Conservation (phyloP, 2,888 invertebrate species). For the Incurvaria masculella region DNA sequence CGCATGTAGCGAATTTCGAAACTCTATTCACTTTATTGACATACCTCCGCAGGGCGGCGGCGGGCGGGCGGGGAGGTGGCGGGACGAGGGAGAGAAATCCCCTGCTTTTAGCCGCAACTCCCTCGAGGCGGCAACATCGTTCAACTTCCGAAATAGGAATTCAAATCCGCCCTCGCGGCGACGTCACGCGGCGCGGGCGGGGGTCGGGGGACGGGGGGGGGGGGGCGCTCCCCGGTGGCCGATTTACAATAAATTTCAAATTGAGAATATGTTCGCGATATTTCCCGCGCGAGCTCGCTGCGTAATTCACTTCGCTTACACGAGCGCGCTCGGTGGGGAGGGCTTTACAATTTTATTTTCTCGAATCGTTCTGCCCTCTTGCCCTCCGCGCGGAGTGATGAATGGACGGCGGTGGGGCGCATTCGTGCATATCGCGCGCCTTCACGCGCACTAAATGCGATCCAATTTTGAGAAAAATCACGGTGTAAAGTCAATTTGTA, state of each 20-base stretch:
- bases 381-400: constrained; percentile 21
- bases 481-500: no score
- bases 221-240: constrained; percentile 24
- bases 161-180: background rate
- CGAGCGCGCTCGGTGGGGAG: background rate
- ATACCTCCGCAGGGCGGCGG: constrained; percentile 19
- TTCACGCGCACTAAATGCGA: background rate
- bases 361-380: constrained; percentile 8
- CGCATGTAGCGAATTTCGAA: constrained; percentile 51
- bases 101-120: constrained; percentile 16
- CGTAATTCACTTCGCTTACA: background rate
- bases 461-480: no score
- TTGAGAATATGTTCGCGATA: constrained; percentile 52
- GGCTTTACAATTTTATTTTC: background rate
- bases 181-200: background rate
- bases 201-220: no score
- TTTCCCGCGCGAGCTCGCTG: constrained; percentile 18
- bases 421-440: background rate
- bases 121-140: background rate
- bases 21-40: constrained; percentile 52
- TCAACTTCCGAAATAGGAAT: background rate
- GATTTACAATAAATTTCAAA: constrained; percentile 53
- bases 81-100: constrained; percentile 36
- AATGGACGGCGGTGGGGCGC: background rate
- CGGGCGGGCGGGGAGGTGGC: constrained; percentile 19